phyloP scores from a whole-genome alignment of 2,888 invertebrate species.

The Ennomos quercinarius region DNA sequence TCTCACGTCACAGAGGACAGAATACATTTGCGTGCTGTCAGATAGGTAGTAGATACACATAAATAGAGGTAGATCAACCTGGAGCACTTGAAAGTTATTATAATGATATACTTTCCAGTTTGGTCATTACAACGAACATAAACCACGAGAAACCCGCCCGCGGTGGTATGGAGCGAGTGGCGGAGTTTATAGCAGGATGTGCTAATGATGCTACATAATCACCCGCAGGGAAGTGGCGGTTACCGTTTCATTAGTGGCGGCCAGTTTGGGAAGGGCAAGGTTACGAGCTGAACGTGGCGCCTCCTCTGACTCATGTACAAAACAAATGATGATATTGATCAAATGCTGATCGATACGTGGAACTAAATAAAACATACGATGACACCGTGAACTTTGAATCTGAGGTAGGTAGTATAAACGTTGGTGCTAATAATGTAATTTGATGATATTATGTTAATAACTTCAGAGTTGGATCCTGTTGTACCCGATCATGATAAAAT shows the following conservation, averaged over 20 bases:
- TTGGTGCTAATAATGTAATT: neutral
- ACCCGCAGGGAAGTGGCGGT: slow-evolving; percentile 22
- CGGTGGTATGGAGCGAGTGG: neutral
- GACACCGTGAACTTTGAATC: too few relatives aligned
- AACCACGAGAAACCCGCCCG: neutral
- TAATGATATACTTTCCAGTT: neutral
- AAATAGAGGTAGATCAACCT: too few relatives aligned
- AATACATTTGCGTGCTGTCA: too few relatives aligned
- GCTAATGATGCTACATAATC: slow-evolving; percentile 18
- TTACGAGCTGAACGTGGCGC: neutral
- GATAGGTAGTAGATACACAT: too few relatives aligned
- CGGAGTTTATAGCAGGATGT: slow-evolving; percentile 16
- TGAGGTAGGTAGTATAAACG: too few relatives aligned
- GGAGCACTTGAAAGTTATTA: neutral
- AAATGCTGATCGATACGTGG: neutral
- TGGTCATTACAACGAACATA: neutral
- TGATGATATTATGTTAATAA: neutral
- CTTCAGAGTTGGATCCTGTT: neutral
- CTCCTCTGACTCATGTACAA: slow-evolving; percentile 9
- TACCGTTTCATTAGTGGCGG: slow-evolving; percentile 21
- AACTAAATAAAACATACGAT: neutral
- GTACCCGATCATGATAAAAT: too few relatives aligned
- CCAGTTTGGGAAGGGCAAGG: slow-evolving; percentile 27
- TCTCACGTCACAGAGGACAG: too few relatives aligned
- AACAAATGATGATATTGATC: neutral